Evolutionary conservation across 2,113 vertebrate species (phyloP).

Genomic region (Zosterops hypoxanthus): DNA sequence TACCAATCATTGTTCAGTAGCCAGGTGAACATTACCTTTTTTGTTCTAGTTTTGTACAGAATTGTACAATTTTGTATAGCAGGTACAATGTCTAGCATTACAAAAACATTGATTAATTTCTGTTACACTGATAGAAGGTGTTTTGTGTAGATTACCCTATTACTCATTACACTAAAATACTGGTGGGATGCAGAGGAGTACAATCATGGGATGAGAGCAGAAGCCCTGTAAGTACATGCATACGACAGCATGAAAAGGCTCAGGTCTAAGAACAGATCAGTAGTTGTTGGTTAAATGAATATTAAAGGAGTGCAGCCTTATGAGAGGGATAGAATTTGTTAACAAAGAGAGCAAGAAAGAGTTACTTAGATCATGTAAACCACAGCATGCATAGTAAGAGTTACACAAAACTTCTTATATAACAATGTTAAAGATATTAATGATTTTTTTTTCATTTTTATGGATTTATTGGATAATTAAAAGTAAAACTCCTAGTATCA

Average conservation of each 20-base stretch:
- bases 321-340: background rate
- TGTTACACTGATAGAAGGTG: background rate
- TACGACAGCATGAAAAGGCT: background rate
- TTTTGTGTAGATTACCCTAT: background rate
- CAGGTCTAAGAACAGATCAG: background rate
- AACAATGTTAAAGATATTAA: background rate
- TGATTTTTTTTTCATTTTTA: no score
- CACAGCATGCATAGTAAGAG: background rate
- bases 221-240: background rate
- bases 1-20: background rate
- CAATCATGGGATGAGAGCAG: background rate
- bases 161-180: background rate
- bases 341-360: background rate
- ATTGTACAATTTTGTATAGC: background rate
- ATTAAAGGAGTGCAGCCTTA: background rate
- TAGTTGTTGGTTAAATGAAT: accelerated
- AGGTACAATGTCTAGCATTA: background rate
- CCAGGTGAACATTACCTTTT: background rate
- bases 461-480: background rate
- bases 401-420: background rate
- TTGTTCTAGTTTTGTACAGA: background rate
- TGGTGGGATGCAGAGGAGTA: background rate
- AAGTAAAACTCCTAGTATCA: background rate
- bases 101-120: background rate
- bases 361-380: background rate